Evolutionary conservation across 2,888 invertebrate genomes (phyloP).

Genomic region (Lacanobia wlatinum): DNA sequence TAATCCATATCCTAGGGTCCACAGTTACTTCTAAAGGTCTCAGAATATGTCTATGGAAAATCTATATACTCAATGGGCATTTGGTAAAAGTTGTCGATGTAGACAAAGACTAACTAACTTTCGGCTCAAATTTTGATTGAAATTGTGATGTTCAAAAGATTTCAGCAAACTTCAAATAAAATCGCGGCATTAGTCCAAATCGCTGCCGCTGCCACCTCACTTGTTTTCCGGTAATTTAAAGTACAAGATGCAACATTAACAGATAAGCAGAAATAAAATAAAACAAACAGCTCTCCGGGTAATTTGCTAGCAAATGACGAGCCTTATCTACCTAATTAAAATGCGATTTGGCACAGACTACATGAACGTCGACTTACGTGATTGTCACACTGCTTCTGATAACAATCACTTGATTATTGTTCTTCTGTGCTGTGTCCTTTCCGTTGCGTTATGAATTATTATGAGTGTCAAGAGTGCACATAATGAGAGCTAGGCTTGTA

Average conservation of each 20-base stretch:
- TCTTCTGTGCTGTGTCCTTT: slow-evolving; percentile 55
- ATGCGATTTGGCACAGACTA: slow-evolving; percentile 87
- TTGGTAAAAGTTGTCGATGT: background rate
- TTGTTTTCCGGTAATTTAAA: slow-evolving; percentile 81
- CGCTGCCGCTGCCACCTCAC: slow-evolving; percentile 58
- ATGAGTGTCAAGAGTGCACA: slow-evolving; percentile 73
- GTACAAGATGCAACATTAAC: slow-evolving; percentile 84
- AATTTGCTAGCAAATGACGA: slow-evolving; percentile 88
- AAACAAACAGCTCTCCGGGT: slow-evolving; percentile 83
- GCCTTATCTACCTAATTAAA: slow-evolving; percentile 89
- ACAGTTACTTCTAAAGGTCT: too few species aligned
- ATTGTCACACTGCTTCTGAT: slow-evolving; percentile 84
- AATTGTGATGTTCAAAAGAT: too few species aligned
- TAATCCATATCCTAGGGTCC: too few species aligned
- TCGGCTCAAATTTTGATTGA: background rate
- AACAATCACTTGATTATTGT: slow-evolving; percentile 78
- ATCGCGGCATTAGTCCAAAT: slow-evolving; percentile 13
- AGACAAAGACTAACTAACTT: too few species aligned
- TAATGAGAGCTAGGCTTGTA: slow-evolving; percentile 62
- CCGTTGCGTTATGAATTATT: slow-evolving; percentile 64
- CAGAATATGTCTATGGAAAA: background rate
- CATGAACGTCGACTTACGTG: slow-evolving; percentile 69
- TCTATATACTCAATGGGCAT: background rate
- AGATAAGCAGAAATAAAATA: slow-evolving; percentile 87
- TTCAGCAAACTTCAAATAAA: background rate